Evolutionary conservation across 1,140 invertebrate genomes (phyloP).

Genomic region (Apis cerana): DNA sequence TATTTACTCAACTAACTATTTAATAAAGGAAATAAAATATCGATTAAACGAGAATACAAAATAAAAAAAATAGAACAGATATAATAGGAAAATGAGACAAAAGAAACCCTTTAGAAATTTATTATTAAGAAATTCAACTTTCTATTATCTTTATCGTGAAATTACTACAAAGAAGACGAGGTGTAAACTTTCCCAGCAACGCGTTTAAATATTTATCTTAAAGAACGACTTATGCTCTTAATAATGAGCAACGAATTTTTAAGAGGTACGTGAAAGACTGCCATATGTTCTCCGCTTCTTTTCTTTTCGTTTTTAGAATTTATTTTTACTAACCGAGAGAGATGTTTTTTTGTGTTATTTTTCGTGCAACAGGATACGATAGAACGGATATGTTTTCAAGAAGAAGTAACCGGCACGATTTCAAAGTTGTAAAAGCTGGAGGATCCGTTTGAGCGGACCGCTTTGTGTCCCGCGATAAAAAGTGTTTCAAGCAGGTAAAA

Average conservation of each 20-base stretch:
- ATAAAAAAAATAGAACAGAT: neutral
- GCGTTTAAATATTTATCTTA: constrained; percentile 32
- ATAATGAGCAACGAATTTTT: neutral
- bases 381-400: constrained; percentile 27
- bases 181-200: constrained; percentile 30
- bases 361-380: neutral
- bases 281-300: constrained; percentile 6
- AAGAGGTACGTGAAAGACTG: neutral
- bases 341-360: neutral
- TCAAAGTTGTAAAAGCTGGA: constrained; percentile 44
- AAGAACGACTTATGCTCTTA: neutral
- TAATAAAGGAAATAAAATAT: neutral
- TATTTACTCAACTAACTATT: neutral
- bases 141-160: neutral
- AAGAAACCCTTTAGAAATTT: neutral
- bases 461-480: constrained; percentile 63
- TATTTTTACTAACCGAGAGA: constrained; percentile 43
- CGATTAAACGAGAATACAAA: neutral
- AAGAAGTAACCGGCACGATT: neutral
- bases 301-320: constrained; percentile 3
- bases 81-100: neutral
- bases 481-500: constrained; percentile 65
- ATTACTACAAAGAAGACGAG: neutral
- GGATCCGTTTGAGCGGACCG: constrained; percentile 28
- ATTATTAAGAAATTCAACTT: neutral